These are phyloP conservation scores for Argentina silus DNA, from an alignment of 2,797 vertebrate genomes.

Conservation along the genomic window DNA sequence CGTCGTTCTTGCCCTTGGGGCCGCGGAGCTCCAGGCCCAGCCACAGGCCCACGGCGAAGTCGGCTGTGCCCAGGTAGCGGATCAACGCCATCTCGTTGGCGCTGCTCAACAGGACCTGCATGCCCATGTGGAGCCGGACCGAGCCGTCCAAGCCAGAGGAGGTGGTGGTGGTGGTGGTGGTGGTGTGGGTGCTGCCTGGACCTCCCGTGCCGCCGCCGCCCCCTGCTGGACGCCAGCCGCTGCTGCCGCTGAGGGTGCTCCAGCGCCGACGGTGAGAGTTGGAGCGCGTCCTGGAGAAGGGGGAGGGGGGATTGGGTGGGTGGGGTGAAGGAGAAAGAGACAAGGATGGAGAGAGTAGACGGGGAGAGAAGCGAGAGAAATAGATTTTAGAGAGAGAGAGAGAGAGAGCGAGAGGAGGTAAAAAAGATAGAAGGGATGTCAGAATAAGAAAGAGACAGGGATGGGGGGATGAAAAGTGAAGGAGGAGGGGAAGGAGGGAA, in stretches of 20 bases:
- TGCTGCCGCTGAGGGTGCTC: constrained; percentile 72
- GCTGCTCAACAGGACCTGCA: constrained; percentile 92
- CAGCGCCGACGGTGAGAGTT: constrained; percentile 82
- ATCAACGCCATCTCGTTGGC: constrained; percentile 93
- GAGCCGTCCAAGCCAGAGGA: constrained; percentile 55
- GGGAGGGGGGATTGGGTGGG: background rate
- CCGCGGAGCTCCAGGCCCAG: constrained; percentile 91
- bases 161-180: constrained; percentile 26
- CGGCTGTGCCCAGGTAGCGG: constrained; percentile 88
- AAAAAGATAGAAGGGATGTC: background rate
- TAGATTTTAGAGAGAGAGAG: background rate
- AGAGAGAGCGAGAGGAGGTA: constrained; percentile 43
- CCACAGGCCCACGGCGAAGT: constrained; percentile 92
- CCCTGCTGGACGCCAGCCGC: constrained; percentile 16
- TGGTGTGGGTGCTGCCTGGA: constrained; percentile 23
- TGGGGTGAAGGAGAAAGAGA: background rate
- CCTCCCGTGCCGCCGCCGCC: constrained; percentile 21
- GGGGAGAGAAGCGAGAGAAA: background rate
- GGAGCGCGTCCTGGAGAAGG: constrained; percentile 76
- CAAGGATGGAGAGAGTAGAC: background rate
- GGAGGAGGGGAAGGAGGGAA: constrained; percentile 34
- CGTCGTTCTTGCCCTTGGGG: constrained; percentile 91
- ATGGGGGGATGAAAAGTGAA: constrained; percentile 39
- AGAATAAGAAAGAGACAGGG: constrained; percentile 10
- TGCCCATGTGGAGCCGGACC: constrained; percentile 86